Base-by-base conservation (phyloP, 2,797 vertebrate species). In the Chanos chanos region DNA sequence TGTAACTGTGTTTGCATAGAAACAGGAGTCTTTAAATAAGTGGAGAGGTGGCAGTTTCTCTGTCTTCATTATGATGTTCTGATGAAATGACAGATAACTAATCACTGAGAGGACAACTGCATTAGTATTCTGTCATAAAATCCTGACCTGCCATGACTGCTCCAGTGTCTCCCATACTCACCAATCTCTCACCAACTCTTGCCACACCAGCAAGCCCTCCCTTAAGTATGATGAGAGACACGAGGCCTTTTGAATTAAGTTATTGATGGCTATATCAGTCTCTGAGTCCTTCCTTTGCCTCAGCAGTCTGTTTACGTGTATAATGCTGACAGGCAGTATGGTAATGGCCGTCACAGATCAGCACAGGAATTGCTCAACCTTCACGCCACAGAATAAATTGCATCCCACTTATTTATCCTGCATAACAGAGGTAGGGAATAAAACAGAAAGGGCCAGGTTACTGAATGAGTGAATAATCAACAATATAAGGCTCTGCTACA, bases 261-360 rank as follows among this genome's bases (percentile, higher is more conserved):
- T 91, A 90, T 82, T 90, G 89, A 94, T 91, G 88, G 85, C 89
- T 94, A 88, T 86, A 93, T 93, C 86, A 86, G 79, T 76, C 81
- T 71, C 56, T 81, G 81, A 71, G 83, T 76, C 80, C 81, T 86
- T 81, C 86, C 61, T 70, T 77, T 81, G 77, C 85, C 89, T 91
- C 87, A 89, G 85, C 80, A 82, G 82, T 85, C 86, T 87, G 77
- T 84, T 87, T 89, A 82, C 69, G 81, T 89, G 85, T 89, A 82
- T 89, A 89, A 90, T 84, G 76, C 81, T 89, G 90, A 92, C 90
- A 91, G 89, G 88, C 81, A 84, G 88, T 90, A 92, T 92, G 89
- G 92, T 92, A 91, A 92, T 88, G 82, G 82, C 83, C 85, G 87
- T 90, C 89, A 89, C 90, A 90, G 87, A 84, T 87, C 89, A 88